Base-by-base conservation (phyloP, 2,797 vertebrate species). In the Sphaeramia orbicularis region DNA sequence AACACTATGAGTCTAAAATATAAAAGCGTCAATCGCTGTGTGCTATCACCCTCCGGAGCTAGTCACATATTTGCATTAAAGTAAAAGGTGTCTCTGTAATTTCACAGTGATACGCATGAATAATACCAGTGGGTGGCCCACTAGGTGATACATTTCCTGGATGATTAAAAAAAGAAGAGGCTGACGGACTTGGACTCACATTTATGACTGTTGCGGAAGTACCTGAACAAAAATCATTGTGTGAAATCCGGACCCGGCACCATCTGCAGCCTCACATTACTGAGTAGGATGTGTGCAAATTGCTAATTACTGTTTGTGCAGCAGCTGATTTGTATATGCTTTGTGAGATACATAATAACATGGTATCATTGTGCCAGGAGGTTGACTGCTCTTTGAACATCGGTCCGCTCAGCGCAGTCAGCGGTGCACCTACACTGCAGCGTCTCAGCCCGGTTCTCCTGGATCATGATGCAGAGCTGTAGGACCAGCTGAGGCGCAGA, bases 381-480 rank as follows among this genome's bases (percentile, higher is more conserved):
- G 42, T 14, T 1, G 13, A 37, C 40, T 0, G 0, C 13, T 53
- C 41, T 48, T 43, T 24, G 30, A 47, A 43, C 19, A 16, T 14
- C 8, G 4, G 53, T 14, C 10, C n/a, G 2, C 1, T 19, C 6
- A 1, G 8, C 11, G 51, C 19, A 16, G 7, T 6, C 38, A 11
- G 43, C 1, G 41, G 37, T 78, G 52, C 67, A 95, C 97, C 95
- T 95, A 99, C 97, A 99, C 93, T 97, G 98, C 93, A 99, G 95
- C 44, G 95, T 93, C 94, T 99, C 98, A 21, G 98, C 97, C 45
- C 95, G 95, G 94, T 98, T 99, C 95, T 96, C 96, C 95, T 98
- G 97, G 94, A 99, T 96, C 98, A 99, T 98, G 94, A 99, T 99
- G 95, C 95, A 98, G 92, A 99, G 96, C 94, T 99, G 97, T 95